Evolutionary conservation across 2,888 invertebrate species (phyloP).

Genomic region (Ophioninae sp.): DNA sequence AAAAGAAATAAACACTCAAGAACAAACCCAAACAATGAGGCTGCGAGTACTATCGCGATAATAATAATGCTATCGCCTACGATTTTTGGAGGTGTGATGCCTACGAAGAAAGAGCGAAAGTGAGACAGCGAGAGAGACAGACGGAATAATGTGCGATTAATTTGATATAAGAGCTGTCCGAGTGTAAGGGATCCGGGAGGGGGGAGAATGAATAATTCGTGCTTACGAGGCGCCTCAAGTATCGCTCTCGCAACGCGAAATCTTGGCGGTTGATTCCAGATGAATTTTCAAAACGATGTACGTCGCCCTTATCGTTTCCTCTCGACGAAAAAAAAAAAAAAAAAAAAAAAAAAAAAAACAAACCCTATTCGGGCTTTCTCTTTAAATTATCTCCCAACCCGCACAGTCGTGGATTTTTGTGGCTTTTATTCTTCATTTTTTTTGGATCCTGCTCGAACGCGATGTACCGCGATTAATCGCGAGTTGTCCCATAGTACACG

Average conservation of each 20-base stretch:
- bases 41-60: slow-evolving; percentile 14
- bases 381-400: too few species aligned
- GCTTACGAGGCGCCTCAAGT: not conserved
- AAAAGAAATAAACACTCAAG: not conserved
- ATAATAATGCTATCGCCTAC: too few species aligned
- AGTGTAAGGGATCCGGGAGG: too few species aligned
- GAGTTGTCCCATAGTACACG: slow-evolving; percentile 22
- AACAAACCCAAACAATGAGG: not conserved
- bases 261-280: not conserved
- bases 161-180: too few species aligned
- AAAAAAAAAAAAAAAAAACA: too few species aligned
- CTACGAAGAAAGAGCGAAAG: too few species aligned
- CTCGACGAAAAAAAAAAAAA: slow-evolving; percentile 8
- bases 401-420: slow-evolving; percentile 29
- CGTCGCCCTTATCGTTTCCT: slow-evolving; percentile 59
- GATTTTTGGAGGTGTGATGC: too few species aligned
- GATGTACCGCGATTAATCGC: slow-evolving; percentile 46
- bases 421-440: not conserved
- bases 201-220: slow-evolving; percentile 21
- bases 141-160: too few species aligned
- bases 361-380: too few species aligned
- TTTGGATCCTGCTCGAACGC: slow-evolving; percentile 9
- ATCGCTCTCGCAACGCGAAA: not conserved
- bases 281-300: slow-evolving; percentile 57
- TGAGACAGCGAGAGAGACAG: too few species aligned